These are phyloP conservation scores for Balaenoptera acutorostrata DNA, from an alignment of 2,113 vertebrate genomes.

Conservation along the genomic window DNA sequence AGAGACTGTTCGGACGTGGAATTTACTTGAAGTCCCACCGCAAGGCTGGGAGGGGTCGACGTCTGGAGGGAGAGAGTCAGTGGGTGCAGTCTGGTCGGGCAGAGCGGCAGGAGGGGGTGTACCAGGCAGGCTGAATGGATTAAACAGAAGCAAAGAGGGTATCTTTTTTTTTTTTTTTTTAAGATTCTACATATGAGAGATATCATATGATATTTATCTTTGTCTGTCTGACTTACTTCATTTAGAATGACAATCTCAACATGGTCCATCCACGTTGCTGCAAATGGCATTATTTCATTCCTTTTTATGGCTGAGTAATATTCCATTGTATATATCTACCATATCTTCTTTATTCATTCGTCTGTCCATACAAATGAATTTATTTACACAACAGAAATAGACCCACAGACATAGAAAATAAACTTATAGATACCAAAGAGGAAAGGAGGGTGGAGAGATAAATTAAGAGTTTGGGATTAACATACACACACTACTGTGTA, in stretches of 20 bases:
- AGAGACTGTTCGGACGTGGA: rapidly evolving
- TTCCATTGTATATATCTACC: background rate
- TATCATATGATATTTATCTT: background rate
- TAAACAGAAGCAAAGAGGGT: rapidly evolving
- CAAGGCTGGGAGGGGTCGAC: rapidly evolving
- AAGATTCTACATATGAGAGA: rapidly evolving
- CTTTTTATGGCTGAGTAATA: background rate
- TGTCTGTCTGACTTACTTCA: background rate
- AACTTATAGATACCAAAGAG: background rate
- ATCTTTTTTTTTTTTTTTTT: background rate
- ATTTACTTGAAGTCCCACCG: background rate
- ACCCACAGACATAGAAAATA: background rate
- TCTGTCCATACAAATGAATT: background rate
- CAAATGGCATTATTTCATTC: background rate
- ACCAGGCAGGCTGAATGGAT: rapidly evolving
- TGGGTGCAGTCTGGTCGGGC: rapidly evolving
- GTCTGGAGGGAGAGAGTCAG: rapidly evolving
- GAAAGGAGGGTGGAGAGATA: background rate
- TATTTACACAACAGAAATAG: background rate
- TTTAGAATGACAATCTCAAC: background rate
- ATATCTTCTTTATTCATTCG: background rate
- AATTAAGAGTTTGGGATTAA: background rate
- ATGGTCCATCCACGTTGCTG: background rate
- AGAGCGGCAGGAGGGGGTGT: rapidly evolving
- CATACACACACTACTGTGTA: background rate